Conservation (phyloP, 2,797 vertebrate genomes). For the Natrix natrix region DNA sequence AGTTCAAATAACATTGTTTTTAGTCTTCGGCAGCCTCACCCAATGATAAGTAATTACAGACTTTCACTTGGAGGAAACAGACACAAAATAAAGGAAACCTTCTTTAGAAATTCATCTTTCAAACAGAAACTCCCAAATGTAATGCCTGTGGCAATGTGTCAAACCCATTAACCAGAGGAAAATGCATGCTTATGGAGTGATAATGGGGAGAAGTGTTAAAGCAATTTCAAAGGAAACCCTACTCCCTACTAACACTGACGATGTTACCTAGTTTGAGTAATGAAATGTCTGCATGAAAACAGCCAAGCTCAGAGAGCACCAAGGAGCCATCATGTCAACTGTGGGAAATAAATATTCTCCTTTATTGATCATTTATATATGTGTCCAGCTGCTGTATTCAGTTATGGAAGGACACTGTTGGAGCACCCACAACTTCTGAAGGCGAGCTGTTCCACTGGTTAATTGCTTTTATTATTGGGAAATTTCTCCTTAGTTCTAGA, state of each 20-base stretch:
- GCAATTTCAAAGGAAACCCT: constrained; percentile 45
- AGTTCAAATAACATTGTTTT: constrained; percentile 78
- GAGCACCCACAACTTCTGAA: background rate
- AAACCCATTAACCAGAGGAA: constrained; percentile 51
- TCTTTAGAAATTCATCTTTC: constrained; percentile 71
- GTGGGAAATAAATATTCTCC: background rate
- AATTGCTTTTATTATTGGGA: no score
- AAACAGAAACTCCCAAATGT: constrained; percentile 63
- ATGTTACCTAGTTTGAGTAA: background rate
- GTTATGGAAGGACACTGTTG: constrained; percentile 16
- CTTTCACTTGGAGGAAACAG: constrained; percentile 62
- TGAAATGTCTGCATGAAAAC: background rate
- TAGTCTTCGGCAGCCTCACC: constrained; percentile 69
- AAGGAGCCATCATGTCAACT: background rate
- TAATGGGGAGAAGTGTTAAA: constrained; percentile 56
- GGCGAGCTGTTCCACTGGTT: no score
- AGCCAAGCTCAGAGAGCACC: background rate
- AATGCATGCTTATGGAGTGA: constrained; percentile 54
- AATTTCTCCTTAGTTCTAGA: background rate
- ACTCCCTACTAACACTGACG: background rate
- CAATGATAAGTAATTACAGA: constrained; percentile 76
- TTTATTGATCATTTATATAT: constrained; percentile 34
- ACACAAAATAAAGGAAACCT: constrained; percentile 63
- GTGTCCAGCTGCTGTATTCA: constrained; percentile 8
- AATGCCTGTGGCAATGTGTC: constrained; percentile 54